Evolutionary conservation across 2,113 vertebrate genomes (phyloP).

Genomic region (Phalacrocorax carbo): DNA sequence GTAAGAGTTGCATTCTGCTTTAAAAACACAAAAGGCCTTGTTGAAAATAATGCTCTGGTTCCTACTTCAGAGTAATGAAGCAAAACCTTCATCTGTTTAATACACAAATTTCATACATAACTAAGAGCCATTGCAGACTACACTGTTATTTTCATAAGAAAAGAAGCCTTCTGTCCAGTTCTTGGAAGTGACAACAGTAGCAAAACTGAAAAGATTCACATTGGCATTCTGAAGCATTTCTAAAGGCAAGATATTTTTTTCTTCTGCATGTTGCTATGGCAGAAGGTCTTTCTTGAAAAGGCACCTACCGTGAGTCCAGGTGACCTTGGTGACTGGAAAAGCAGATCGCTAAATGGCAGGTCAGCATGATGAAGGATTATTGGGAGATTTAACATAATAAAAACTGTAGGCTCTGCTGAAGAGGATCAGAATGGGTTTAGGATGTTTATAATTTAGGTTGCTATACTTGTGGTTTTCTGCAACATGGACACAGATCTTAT

Average conservation of each 20-base stretch:
- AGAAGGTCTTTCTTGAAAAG: background rate
- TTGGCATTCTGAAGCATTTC: background rate
- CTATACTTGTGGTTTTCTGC: background rate
- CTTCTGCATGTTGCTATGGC: background rate
- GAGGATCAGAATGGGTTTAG: slow-evolving; percentile 37
- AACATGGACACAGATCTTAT: background rate
- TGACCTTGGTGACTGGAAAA: slow-evolving; percentile 36
- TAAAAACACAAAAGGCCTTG: background rate
- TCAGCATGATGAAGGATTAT: slow-evolving; percentile 51
- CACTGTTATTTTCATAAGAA: background rate
- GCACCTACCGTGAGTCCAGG: background rate
- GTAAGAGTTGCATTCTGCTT: background rate
- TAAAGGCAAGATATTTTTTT: background rate
- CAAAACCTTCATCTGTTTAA: background rate
- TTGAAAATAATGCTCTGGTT: background rate
- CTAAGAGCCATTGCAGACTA: background rate
- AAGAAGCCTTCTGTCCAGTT: background rate
- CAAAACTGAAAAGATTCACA: background rate
- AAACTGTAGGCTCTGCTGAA: slow-evolving; percentile 17
- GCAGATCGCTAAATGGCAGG: background rate
- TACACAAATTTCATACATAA: background rate
- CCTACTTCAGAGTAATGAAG: background rate
- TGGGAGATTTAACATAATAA: slow-evolving; percentile 25
- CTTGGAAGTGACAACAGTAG: background rate
- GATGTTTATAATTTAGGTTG: background rate